Percentiles rank a stretch among this genome's conserved stretches.
These are phyloP conservation scores for Melinopterus prodromus DNA, from an alignment of 2,888 invertebrate species.

Conservation along the genomic window DNA sequence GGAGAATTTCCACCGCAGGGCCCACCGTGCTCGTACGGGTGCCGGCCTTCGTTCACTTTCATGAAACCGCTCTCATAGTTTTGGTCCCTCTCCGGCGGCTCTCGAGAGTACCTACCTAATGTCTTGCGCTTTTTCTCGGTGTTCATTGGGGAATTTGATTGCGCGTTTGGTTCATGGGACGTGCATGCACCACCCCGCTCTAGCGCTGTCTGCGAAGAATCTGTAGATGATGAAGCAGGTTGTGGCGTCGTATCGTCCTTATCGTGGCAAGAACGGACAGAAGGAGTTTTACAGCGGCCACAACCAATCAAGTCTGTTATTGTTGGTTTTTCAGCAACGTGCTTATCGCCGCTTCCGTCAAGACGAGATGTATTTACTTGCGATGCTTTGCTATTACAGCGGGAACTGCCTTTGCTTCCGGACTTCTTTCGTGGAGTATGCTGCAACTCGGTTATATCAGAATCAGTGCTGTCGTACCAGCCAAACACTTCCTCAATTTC, in stretches of 20 bases:
- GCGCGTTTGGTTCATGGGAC: slow-evolving; percentile 29
- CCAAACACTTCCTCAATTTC: slow-evolving; percentile 33
- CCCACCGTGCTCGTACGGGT: slow-evolving; percentile 8
- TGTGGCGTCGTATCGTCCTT: not conserved
- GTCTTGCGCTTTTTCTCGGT: slow-evolving; percentile 32
- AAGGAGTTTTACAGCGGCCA: not conserved
- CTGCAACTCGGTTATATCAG: slow-evolving; percentile 37
- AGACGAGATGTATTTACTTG: not conserved
- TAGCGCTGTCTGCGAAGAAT: not conserved
- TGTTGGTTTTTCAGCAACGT: not conserved
- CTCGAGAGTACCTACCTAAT: slow-evolving; percentile 41
- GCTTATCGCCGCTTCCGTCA: slow-evolving; percentile 4
- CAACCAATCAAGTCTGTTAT: not conserved
- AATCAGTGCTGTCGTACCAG: slow-evolving; percentile 39
- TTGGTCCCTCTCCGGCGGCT: slow-evolving; percentile 43
- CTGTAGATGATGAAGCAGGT: not conserved
- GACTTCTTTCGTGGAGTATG: slow-evolving; percentile 14
- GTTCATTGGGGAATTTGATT: slow-evolving; percentile 32
- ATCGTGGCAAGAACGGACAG: not conserved
- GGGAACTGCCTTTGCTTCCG: not conserved
- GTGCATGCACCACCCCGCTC: not conserved
- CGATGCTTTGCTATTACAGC: not conserved
- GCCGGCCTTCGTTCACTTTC: slow-evolving; percentile 21
- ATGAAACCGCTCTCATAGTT: slow-evolving; percentile 33
- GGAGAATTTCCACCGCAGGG: slow-evolving; percentile 8